Evolutionary conservation across 2,113 vertebrate genomes (phyloP), one percentile per base, ranked within the genome.

Genomic region (Cynocephalus volans): DNA sequence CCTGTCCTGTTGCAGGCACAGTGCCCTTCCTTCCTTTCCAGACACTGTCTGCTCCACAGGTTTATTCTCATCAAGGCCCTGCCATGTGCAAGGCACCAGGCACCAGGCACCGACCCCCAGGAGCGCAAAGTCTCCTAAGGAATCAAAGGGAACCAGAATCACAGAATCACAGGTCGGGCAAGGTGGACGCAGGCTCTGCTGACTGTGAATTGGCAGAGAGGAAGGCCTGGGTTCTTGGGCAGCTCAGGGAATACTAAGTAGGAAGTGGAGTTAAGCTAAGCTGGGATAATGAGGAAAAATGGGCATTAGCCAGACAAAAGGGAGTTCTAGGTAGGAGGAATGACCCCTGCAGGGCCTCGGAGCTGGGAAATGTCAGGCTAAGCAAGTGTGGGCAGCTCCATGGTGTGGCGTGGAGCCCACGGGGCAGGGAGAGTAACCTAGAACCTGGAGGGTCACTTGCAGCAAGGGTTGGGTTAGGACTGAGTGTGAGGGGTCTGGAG

Each of bases 301-400:
- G 26, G 54, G 1, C 24, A 15, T 33, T 24, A 6, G 14, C 41
- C 18, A 24, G 33, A 36, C 48, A 26, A 17, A 48, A 31, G 72
- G 15, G 26, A 2, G 0, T 3, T n/a, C 56, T 6, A 33, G 83
- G 67, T 77, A 80, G 56, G 41, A 54, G 31, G 7, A 26, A 15
- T 0, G 3, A 2, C 60, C 45, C 56, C 41, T 64, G 31, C 50
- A 31, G 12, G 75, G 23, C 10, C 13, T 9, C 2, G 1, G 17
- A 31, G 9, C 15, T 15, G 14, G 36, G 14, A 45, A 6, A 48
- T 1, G 1, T 50, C 67, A 8, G 45, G 18, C 60, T 8, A 18
- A 24, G 26, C 50, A 36, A 1, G 13, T 0, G 0, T 0, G 0
- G 62, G 76, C 24, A 19, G 12, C 26, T 73, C 52, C 11, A 1